Conservation (phyloP, 2,113 vertebrate genomes). For the Amblyornis subalaris region DNA sequence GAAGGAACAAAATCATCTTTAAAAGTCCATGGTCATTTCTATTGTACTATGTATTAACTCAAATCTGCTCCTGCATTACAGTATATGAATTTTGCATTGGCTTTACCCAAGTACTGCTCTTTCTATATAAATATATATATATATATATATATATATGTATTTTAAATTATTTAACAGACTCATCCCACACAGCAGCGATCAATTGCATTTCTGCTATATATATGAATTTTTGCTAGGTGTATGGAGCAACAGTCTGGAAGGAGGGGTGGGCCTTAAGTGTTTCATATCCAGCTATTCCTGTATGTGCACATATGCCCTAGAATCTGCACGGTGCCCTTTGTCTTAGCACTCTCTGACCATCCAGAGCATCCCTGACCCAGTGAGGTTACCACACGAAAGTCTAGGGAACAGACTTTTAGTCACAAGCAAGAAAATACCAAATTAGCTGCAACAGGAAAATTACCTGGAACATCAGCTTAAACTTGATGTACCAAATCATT, state of each 20-base stretch:
- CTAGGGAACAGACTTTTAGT: background rate
- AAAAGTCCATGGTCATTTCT: background rate
- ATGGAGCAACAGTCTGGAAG: background rate
- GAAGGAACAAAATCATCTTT: background rate
- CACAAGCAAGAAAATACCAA: background rate
- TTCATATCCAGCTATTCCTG: background rate
- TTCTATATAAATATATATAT: background rate
- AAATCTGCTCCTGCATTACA: background rate
- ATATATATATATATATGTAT: no score
- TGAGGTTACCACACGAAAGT: background rate
- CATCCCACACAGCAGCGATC: background rate
- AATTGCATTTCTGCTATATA: background rate
- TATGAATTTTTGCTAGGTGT: background rate
- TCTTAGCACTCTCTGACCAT: background rate
- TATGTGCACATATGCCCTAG: fast-evolving
- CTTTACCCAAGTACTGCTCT: background rate
- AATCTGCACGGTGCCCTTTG: background rate
- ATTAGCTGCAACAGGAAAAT: background rate
- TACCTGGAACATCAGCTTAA: background rate
- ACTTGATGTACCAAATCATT: background rate
- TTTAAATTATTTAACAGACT: background rate
- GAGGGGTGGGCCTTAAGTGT: background rate
- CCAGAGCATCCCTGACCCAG: background rate
- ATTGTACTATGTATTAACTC: background rate
- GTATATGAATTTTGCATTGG: background rate